Evolutionary conservation across 2,888 invertebrate species (phyloP).

Genomic region (Bugulina stolonifera): DNA sequence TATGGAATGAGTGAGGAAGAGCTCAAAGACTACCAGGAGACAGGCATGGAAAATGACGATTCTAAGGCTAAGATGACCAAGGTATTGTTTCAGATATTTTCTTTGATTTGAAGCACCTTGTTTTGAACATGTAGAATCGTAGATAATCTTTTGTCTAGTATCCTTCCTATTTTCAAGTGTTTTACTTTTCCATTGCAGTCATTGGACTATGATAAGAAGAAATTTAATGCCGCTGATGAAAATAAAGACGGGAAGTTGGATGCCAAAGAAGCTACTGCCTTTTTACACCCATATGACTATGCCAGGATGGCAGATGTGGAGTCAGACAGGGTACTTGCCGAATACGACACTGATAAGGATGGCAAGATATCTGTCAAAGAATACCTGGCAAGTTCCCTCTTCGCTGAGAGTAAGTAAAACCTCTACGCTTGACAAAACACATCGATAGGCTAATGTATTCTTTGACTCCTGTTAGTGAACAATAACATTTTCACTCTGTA

Average conservation of each 20-base stretch:
- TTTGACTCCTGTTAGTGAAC: background rate
- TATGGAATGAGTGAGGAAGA: constrained; percentile 66
- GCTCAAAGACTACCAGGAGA: constrained; percentile 39
- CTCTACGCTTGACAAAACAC: no score
- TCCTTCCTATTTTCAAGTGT: no score
- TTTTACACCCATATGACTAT: constrained; percentile 89
- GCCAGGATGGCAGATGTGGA: constrained; percentile 65
- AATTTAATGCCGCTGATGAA: constrained; percentile 79
- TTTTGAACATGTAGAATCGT: no score
- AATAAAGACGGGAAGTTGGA: constrained; percentile 74
- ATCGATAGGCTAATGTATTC: no score
- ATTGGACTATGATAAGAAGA: constrained; percentile 69
- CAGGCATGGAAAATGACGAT: constrained; percentile 34
- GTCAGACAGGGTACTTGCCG: constrained; percentile 62
- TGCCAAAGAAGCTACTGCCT: constrained; percentile 74
- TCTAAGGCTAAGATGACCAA: constrained; percentile 35
- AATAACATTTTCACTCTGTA: constrained; percentile 5
- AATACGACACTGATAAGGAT: constrained; percentile 80
- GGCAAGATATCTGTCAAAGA: constrained; percentile 78
- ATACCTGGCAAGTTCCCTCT: background rate
- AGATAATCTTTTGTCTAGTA: no score
- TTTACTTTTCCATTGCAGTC: constrained; percentile 46
- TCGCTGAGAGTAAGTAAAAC: constrained; percentile 1
- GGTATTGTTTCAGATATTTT: no score
- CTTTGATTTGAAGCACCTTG: no score